Percentiles rank a stretch among this genome's conserved stretches.
These are phyloP conservation scores for Vanessa atalanta DNA, from an alignment of 1,140 invertebrate species.

Conservation along the genomic window DNA sequence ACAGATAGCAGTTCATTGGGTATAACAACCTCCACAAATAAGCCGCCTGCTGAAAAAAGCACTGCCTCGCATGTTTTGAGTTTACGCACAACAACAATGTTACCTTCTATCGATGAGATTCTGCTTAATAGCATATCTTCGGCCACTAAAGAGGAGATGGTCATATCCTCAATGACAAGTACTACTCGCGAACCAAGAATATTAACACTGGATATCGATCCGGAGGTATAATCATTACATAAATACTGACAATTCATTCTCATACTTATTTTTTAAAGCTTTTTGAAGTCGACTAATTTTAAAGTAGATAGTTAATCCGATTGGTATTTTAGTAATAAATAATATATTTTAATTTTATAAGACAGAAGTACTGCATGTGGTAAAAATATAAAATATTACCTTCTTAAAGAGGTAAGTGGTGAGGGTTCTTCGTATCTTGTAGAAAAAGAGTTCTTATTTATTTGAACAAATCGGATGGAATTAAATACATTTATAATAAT, in stretches of 20 bases:
- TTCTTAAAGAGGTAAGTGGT: conserved; percentile 53
- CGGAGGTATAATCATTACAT: conserved; percentile 78
- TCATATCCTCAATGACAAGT: conserved; percentile 77
- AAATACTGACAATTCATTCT: conserved; percentile 35
- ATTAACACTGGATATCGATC: conserved; percentile 82
- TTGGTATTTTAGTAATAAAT: not conserved
- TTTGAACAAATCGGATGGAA: not conserved
- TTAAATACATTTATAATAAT: not conserved
- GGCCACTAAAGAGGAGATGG: conserved; percentile 79
- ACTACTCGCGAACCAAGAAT: conserved; percentile 79
- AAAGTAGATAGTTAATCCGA: not conserved
- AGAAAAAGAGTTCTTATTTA: not conserved
- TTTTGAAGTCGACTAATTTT: conserved; percentile 22
- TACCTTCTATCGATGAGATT: conserved; percentile 80
- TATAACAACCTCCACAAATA: conserved; percentile 73
- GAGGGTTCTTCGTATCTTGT: conserved; percentile 36
- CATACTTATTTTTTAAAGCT: conserved; percentile 22
- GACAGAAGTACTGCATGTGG: conserved; percentile 21
- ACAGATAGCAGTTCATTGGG: conserved; percentile 75
- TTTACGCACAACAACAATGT: conserved; percentile 80
- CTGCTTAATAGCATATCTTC: conserved; percentile 81
- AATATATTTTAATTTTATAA: conserved; percentile 3
- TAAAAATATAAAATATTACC: conserved; percentile 9
- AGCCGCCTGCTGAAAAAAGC: conserved; percentile 75
- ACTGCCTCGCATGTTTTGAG: conserved; percentile 81